These are phyloP conservation scores for Protodeltote pygarga DNA, from an alignment of 2,888 invertebrate genomes.

Conservation along the genomic window DNA sequence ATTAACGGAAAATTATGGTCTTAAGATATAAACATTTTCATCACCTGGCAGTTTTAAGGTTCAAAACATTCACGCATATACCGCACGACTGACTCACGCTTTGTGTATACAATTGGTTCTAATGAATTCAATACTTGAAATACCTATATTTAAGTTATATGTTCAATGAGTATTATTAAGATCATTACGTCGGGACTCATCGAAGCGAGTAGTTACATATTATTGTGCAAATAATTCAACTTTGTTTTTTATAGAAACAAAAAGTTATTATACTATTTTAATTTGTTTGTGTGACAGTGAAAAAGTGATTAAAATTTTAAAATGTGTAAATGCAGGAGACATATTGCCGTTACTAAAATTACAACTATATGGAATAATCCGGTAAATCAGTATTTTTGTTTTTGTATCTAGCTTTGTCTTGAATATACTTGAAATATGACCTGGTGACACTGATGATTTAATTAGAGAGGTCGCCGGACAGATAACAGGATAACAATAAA, in stretches of 20 bases:
- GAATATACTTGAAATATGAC: too few relatives aligned
- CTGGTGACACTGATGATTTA: too few relatives aligned
- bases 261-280: conserved; percentile 4
- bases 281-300: conserved; percentile 20
- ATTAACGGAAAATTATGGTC: conserved; percentile 5
- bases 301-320: conserved; percentile 25
- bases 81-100: conserved; percentile 40
- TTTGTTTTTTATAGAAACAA: conserved; percentile 10
- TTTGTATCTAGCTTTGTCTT: too few relatives aligned
- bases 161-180: conserved; percentile 52
- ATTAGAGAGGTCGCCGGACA: too few relatives aligned
- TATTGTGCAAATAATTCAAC: conserved; percentile 41
- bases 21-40: conserved; percentile 4
- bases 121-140: conserved; percentile 56
- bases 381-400: conserved; percentile 32
- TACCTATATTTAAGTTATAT: conserved; percentile 63
- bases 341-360: conserved; percentile 50
- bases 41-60: conserved; percentile 7
- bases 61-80: conserved; percentile 24
- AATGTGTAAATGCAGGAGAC: conserved; percentile 58
- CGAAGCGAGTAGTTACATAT: conserved; percentile 52
- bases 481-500: too few relatives aligned
- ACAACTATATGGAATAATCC: conserved; percentile 43
- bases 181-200: conserved; percentile 59
- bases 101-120: conserved; percentile 48